Percentiles rank a stretch among this genome's conserved stretches.
phyloP scores from a whole-genome alignment of 30 jellyfish, hydroid and myxozoan species.

The Aurelia sp. region DNA sequence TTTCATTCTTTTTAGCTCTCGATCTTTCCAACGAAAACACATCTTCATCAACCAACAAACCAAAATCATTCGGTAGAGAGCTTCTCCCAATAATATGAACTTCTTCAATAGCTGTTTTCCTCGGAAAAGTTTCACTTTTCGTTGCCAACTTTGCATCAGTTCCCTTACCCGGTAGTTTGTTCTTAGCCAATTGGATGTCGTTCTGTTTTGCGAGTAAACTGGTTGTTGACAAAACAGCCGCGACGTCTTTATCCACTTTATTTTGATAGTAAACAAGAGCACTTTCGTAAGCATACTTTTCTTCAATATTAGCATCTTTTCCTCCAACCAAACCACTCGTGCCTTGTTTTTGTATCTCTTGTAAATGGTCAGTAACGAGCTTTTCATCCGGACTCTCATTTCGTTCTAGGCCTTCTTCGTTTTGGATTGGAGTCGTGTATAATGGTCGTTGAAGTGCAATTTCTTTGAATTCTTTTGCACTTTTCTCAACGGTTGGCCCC shows the following conservation, averaged over 20 bases:
- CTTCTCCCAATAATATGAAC: too few species aligned
- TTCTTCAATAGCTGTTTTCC: too few species aligned
- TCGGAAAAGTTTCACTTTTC: too few species aligned
- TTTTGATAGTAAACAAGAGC: neutral
- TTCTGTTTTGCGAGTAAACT: slow-evolving; percentile 4
- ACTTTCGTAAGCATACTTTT: slow-evolving; percentile 39
- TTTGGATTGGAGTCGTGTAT: slow-evolving; percentile 14
- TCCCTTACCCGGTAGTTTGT: neutral
- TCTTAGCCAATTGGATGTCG: neutral
- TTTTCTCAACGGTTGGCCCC: neutral
- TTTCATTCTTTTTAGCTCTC: too few species aligned
- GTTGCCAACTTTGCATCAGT: too few species aligned
- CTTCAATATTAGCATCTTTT: neutral
- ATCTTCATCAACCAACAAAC: too few species aligned
- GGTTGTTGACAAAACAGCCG: neutral
- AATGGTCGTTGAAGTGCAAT: neutral
- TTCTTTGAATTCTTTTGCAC: neutral
- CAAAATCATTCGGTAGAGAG: too few species aligned
- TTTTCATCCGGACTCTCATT: neutral
- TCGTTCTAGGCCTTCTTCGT: neutral
- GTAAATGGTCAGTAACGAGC: slow-evolving; percentile 31
- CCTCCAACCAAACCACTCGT: neutral
- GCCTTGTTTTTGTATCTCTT: neutral
- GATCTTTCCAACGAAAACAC: too few species aligned
- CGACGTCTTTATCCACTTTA: neutral